phyloP scores from a whole-genome alignment of 2,888 invertebrate genomes.

The Adineta ricciae region DNA sequence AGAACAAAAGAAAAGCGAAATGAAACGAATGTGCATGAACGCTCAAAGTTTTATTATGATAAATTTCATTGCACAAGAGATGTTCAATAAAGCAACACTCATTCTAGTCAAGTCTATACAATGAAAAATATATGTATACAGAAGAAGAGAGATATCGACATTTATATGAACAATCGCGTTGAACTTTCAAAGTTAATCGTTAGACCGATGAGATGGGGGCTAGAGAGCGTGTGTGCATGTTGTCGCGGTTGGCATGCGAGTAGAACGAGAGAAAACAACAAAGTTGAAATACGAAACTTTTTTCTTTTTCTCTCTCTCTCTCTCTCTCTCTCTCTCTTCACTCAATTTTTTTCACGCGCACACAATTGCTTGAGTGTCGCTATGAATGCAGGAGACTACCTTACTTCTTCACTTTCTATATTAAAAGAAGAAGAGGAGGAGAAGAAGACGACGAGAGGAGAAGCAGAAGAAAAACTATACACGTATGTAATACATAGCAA shows the following conservation, averaged over 20 bases:
- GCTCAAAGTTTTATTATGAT: background rate
- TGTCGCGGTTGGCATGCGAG: constrained; percentile 1
- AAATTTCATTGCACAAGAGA: background rate
- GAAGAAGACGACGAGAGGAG: background rate
- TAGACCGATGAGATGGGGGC: background rate
- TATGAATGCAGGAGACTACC: background rate
- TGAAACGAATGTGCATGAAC: background rate
- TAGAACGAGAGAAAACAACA: constrained; percentile 5
- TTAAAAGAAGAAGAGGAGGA: background rate
- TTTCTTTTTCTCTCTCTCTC: background rate
- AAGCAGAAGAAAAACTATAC: background rate
- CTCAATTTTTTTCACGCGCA: background rate
- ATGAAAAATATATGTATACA: no score
- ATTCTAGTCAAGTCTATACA: background rate
- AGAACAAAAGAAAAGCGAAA: no score
- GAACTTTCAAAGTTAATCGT: background rate
- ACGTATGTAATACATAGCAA: background rate
- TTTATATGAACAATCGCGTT: background rate
- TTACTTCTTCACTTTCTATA: background rate
- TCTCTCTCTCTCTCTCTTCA: background rate
- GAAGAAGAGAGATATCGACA: background rate
- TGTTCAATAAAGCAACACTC: background rate
- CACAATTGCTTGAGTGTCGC: background rate
- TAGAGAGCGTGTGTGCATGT: background rate
- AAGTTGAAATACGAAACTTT: constrained; percentile 4